phyloP scores from a whole-genome alignment of 2,888 invertebrate species.

The Scrobipalpa atriplicella region DNA sequence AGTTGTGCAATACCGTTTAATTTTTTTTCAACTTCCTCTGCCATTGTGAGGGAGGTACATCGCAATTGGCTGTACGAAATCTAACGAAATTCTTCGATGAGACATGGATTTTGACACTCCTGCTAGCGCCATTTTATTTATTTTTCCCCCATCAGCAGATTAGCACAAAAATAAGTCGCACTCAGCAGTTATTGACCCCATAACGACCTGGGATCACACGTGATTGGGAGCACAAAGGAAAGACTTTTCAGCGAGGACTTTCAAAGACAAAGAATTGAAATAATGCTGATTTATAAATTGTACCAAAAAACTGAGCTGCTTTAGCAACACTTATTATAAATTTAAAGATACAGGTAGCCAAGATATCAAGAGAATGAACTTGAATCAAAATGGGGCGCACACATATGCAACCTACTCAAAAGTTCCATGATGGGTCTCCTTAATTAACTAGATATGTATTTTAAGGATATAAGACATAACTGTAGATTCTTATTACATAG shows the following conservation, averaged over 20 bases:
- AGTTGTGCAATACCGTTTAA: constrained; percentile 12
- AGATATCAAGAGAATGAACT: constrained; percentile 65
- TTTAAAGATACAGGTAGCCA: constrained; percentile 39
- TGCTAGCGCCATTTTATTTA: not conserved
- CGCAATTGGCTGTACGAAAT: constrained; percentile 24
- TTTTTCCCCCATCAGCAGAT: not conserved
- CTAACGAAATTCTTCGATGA: constrained; percentile 35
- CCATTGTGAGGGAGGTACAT: constrained; percentile 17
- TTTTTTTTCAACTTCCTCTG: constrained; percentile 27
- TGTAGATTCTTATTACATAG: constrained; percentile 36
- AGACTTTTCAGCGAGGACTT: constrained; percentile 12
- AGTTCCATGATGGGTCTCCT: constrained; percentile 36
- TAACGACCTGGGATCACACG: constrained; percentile 76
- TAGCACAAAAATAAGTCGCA: constrained; percentile 51
- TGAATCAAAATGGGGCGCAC: constrained; percentile 70
- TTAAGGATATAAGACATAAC: constrained; percentile 33
- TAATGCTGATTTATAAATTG: not conserved
- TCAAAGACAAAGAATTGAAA: constrained; percentile 6
- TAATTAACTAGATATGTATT: constrained; percentile 27
- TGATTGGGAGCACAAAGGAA: constrained; percentile 71
- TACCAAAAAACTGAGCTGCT: not conserved
- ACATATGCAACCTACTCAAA: constrained; percentile 45
- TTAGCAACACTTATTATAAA: not conserved
- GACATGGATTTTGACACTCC: constrained; percentile 7
- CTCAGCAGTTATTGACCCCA: constrained; percentile 78